These are phyloP conservation scores for Pocota personata DNA, from an alignment of 2,888 invertebrate species.

Conservation along the genomic window DNA sequence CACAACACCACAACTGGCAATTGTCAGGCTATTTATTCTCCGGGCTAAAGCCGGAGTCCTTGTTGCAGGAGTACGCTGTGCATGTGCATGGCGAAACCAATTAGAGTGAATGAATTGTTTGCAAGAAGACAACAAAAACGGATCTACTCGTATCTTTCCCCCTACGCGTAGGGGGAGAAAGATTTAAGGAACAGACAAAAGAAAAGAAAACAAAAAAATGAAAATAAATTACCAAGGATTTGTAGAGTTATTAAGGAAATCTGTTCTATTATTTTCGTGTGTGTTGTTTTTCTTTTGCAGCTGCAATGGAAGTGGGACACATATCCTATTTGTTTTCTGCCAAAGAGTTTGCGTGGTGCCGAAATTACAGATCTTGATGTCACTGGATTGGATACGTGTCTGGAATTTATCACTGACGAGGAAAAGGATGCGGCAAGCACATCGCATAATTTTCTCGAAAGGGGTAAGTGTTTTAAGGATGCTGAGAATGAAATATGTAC, in stretches of 20 bases:
- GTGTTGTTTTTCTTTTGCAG: conserved; percentile 71
- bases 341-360: conserved; percentile 82
- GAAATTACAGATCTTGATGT: conserved; percentile 82
- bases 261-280: conserved; percentile 15
- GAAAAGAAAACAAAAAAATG: too few species aligned
- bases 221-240: conserved; percentile 38
- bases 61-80: neutral
- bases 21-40: conserved; percentile 37
- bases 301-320: conserved; percentile 82
- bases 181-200: neutral
- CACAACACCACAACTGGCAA: conserved; percentile 34
- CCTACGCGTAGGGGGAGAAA: neutral
- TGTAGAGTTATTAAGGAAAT: conserved; percentile 41
- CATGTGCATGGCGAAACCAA: conserved; percentile 50
- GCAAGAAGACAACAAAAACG: conserved; percentile 3
- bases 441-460: conserved; percentile 84
- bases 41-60: neutral
- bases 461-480: conserved; percentile 80
- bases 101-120: conserved; percentile 55
- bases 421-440: conserved; percentile 84
- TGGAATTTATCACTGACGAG: conserved; percentile 83
- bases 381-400: conserved; percentile 81
- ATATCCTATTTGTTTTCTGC: conserved; percentile 82
- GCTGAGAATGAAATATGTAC: neutral
- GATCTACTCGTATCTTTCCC: conserved; percentile 3